A percentile compares a stretch with the other conserved stretches of the same genome.
These are phyloP conservation scores for Garra rufa DNA, from an alignment of 2,113 vertebrate genomes.

Conservation along the genomic window DNA sequence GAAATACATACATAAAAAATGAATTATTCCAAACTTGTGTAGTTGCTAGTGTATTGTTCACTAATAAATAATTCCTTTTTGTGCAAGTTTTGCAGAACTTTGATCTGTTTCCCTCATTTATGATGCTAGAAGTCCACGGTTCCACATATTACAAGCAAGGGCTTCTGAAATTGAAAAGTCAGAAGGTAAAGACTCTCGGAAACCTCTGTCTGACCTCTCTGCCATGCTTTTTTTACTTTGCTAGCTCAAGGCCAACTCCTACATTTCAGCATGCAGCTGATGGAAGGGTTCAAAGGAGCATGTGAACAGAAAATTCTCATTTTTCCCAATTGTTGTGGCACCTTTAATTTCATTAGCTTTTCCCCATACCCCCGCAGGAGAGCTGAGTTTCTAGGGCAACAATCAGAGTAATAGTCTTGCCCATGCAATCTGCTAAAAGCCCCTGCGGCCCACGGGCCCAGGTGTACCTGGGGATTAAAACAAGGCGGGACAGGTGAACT, in stretches of 20 bases:
- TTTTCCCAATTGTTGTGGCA: conserved; percentile 63
- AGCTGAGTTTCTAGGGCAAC: conserved; percentile 75
- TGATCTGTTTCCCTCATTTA: not conserved
- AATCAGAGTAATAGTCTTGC: conserved; percentile 78
- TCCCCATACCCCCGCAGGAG: conserved; percentile 54
- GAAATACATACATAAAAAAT: too few species aligned
- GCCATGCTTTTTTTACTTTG: conserved; percentile 28
- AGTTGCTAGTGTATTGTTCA: not conserved
- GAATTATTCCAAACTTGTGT: too few species aligned
- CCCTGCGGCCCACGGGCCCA: conserved; percentile 69
- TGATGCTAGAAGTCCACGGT: not conserved
- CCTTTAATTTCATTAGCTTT: conserved; percentile 68
- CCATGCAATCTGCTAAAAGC: conserved; percentile 81
- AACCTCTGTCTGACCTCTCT: conserved; percentile 23
- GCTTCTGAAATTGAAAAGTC: not conserved
- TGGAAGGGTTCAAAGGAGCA: conserved; percentile 62
- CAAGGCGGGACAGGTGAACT: conserved; percentile 73
- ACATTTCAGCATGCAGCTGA: conserved; percentile 38
- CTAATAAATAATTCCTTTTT: not conserved
- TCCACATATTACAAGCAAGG: not conserved
- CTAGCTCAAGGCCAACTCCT: conserved; percentile 47
- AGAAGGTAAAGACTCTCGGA: conserved; percentile 12
- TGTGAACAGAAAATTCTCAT: conserved; percentile 55
- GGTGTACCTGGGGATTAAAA: conserved; percentile 75
- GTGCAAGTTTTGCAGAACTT: not conserved